Percentiles rank a stretch among this genome's conserved stretches.
Evolutionary conservation across 35 echinoderm and acorn worm species (phyloP).

Genomic region (Acanthaster planci): DNA sequence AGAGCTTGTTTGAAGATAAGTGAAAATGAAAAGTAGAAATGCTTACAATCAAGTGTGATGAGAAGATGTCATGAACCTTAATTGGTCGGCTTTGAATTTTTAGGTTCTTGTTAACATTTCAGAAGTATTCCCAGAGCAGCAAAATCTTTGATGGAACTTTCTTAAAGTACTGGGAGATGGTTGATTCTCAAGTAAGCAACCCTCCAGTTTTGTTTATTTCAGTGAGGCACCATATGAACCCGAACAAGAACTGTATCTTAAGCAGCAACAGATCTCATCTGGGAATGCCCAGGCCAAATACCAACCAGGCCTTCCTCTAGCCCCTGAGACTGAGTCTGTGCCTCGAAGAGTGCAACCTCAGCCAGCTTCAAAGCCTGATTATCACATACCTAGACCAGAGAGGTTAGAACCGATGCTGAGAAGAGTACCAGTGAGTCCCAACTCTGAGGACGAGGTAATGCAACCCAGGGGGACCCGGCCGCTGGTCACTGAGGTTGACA

Average conservation of each 20-base stretch:
- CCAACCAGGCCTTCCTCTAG: neutral
- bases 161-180: no score
- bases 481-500: no score
- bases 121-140: no score
- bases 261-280: neutral
- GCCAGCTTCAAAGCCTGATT: no score
- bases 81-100: no score
- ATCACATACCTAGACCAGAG: neutral
- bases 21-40: no score
- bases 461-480: neutral
- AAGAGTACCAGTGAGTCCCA: neutral
- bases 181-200: no score
- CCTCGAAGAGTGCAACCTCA: neutral
- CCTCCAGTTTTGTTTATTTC: neutral
- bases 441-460: neutral
- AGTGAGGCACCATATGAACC: neutral
- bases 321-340: neutral
- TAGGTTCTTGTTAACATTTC: no score
- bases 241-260: neutral
- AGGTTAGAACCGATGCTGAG: neutral
- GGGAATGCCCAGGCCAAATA: neutral
- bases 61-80: no score
- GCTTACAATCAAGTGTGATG: no score
- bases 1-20: no score
- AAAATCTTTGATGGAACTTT: no score